Percentiles rank a stretch among this genome's conserved stretches.
Conservation (phyloP, 1,140 invertebrate genomes). For the Drosophila paulistorum region DNA sequence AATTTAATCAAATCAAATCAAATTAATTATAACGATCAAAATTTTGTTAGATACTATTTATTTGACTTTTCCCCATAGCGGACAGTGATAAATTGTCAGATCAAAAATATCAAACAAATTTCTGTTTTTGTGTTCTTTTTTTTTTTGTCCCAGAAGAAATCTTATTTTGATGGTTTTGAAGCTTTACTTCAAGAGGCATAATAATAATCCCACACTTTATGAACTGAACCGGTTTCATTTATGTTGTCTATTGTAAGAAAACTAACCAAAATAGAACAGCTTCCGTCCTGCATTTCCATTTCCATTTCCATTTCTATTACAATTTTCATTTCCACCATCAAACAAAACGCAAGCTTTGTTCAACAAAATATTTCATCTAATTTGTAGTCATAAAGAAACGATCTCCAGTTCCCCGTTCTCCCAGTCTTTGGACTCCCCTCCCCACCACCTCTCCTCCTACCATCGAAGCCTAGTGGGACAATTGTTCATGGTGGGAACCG, state of each 20-base stretch:
- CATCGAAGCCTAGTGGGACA: conserved; percentile 30
- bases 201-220: conserved; percentile 69
- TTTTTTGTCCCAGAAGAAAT: conserved; percentile 49
- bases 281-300: conserved; percentile 63
- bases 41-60: conserved; percentile 15
- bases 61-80: conserved; percentile 38
- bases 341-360: conserved; percentile 63
- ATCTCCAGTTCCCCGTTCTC: conserved; percentile 21
- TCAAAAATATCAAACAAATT: conserved; percentile 50
- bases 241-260: conserved; percentile 35
- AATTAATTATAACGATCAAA: conserved; percentile 75
- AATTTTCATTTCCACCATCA: conserved; percentile 8
- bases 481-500: conserved; percentile 76
- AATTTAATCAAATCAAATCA: conserved; percentile 82
- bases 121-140: neutral
- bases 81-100: conserved; percentile 78
- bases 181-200: neutral
- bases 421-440: neutral
- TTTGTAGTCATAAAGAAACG: conserved; percentile 62
- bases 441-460: too few species aligned
- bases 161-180: conserved; percentile 42
- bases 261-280: conserved; percentile 52
- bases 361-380: conserved; percentile 41
- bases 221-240: conserved; percentile 44
- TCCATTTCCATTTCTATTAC: conserved; percentile 55